Evolutionary conservation across 1,140 invertebrate genomes (phyloP), one percentile per base, ranked within the genome.

Genomic region (Andrena cerasifolii): DNA sequence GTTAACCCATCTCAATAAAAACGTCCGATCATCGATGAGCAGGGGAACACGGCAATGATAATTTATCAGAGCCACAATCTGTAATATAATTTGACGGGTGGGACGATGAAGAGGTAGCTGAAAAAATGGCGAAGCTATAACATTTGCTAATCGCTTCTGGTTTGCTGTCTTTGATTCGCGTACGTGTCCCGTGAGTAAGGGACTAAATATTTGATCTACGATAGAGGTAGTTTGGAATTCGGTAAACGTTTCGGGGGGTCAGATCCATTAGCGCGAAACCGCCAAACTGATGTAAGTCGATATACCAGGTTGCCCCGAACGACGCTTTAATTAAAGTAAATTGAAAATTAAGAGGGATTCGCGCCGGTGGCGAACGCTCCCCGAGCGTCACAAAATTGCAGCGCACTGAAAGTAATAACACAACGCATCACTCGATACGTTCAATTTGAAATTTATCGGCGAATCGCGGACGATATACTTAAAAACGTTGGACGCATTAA

Each of bases 141-240:
- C 18, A 28, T 31, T 6, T 18, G 14, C 10, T 14, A 18, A 24
- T 3, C 28, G 28, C 45, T 74, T 43, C 8, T 4, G 6, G 14
- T 7, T 56, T 43, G 36, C 12, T 21, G n/a, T 28, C 66, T 75
- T 62, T 62, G 66, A 79, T 58, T 66, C n/a, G 12, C 31, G 21
- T 40, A 14, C 31, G 21, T 40, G 40, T 62, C 21, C 40, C 36
- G 68, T 79, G 61, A 79, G 82, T 70, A 76, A 83, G 71, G 66
- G 79, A 61, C 54, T 66, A 83, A 84, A 83, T 79, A 83, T 79
- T 84, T 83, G 49, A 71, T 47, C n/a, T 40, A 58, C 28, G 45
- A 33, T 33, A 63, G 65, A 68, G 24, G 26, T n/a, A 59, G 43
- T 40, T 28, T 54, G 40, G 21, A 68, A 79, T 83, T 83, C 65